Conservation (phyloP, 2,797 vertebrate genomes). For the Nasua narica region DNA sequence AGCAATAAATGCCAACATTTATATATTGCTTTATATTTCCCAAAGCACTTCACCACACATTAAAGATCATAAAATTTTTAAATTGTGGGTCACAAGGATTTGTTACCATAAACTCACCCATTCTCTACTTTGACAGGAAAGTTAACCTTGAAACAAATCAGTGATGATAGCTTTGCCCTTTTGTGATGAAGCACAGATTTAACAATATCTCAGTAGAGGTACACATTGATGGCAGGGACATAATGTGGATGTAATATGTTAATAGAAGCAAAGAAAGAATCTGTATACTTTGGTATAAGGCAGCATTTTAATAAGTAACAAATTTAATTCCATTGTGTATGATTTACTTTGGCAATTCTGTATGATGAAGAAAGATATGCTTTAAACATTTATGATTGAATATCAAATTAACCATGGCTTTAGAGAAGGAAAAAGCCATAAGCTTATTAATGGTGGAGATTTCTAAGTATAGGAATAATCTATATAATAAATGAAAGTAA, state of each 20-base stretch:
- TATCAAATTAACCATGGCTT: background rate
- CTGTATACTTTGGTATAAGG: background rate
- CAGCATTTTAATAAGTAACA: background rate
- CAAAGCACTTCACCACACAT: slow-evolving; percentile 2
- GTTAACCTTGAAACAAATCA: slow-evolving; percentile 14
- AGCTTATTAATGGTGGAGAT: background rate
- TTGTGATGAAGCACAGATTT: background rate
- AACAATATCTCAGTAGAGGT: background rate
- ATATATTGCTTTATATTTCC: slow-evolving; percentile 27
- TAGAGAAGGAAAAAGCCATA: background rate
- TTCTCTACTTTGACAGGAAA: slow-evolving; percentile 13
- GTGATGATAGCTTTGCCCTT: background rate
- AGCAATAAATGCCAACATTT: background rate
- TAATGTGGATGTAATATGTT: background rate
- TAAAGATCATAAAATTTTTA: slow-evolving; percentile 30
- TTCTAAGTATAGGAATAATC: background rate
- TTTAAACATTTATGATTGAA: background rate
- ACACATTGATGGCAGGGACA: background rate
- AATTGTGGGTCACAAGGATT: background rate
- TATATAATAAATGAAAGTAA: background rate
- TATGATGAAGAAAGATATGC: background rate
- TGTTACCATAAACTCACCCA: background rate
- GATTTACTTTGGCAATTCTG: background rate
- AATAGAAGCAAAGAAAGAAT: background rate
- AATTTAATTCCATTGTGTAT: background rate